phyloP scores from a whole-genome alignment of 1,140 invertebrate species.

The Zaprionus davidi region DNA sequence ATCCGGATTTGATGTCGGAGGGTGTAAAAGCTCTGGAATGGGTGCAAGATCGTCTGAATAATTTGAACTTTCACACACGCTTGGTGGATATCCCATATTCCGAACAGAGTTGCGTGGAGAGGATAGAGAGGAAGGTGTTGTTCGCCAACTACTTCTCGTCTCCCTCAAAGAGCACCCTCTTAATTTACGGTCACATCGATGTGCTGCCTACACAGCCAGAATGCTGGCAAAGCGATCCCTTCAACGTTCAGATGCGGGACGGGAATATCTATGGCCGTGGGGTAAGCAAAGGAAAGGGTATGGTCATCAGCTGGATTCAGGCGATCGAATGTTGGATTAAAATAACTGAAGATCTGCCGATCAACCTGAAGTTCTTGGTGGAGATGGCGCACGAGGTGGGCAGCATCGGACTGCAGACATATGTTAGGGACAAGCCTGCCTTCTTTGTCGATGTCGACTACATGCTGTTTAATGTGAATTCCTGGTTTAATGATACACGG shows the following conservation, averaged over 20 bases:
- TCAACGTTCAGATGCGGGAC: neutral
- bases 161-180: conserved; percentile 35
- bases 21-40: conserved; percentile 18
- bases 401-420: conserved; percentile 32
- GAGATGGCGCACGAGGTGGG: conserved; percentile 47
- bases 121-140: conserved; percentile 9
- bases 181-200: conserved; percentile 48
- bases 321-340: conserved; percentile 42
- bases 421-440: neutral
- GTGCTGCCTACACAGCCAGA: conserved; percentile 24
- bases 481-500: conserved; percentile 26
- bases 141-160: conserved; percentile 52
- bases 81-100: neutral
- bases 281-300: conserved; percentile 50
- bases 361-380: conserved; percentile 49
- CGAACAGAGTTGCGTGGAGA: neutral
- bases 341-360: conserved; percentile 27
- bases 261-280: conserved; percentile 42
- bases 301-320: conserved; percentile 45
- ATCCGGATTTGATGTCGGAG: neutral
- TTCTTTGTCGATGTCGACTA: conserved; percentile 50
- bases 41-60: conserved; percentile 5
- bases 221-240: conserved; percentile 42
- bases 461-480: conserved; percentile 40
- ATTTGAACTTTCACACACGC: conserved; percentile 8